Base-by-base conservation (phyloP, 2,888 invertebrate genomes). In the Noctuana brunneofusca region DNA sequence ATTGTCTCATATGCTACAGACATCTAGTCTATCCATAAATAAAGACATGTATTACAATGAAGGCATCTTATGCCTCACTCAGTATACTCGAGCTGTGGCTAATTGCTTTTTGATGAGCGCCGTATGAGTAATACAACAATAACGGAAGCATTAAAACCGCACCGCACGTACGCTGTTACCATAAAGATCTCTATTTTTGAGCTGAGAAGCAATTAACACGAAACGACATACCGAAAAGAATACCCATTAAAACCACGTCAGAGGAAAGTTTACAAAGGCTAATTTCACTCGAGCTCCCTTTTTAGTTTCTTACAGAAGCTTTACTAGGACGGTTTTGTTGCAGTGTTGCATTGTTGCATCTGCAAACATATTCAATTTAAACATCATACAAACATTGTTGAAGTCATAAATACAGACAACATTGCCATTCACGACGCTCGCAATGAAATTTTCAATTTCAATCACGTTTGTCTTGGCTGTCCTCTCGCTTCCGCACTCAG, bases 31-130 rank as follows among this genome's bases (percentile, higher is more conserved):
- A 54, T 50, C 27, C 20, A 8, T 27, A 22, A 35, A 8, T 27
- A 22, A 35, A 20, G 53, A 35, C 35, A 32, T 20, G 46, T 30
- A 20, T 22, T n/a, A 48, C 54, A 48, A 54, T 24, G 35, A 48
- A 35, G 27, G 48, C 35, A 54, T 66, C 59, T 74, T 76, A 75
- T 75, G 73, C 79, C 76, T 79, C 69, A 68, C 76, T 79, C 69
- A 68, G 72, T 72, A 70, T 81, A 83, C 83, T 82, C 80, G 74
- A 73, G 79, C 69, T 69, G 68, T 69, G 75, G 75, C 81, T 87
- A 85, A 87, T 85, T 82, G 81, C 80, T 83, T 86, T 86, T 83
- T 87, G 86, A 87, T 81, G 87, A 85, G 80, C 79, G 69, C 76
- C 76, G 73, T 75, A 73, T 78, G 77, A 79, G 75, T 75, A 76